Evolutionary conservation across 2,888 invertebrate genomes (phyloP).

Genomic region (Drosophila robusta): DNA sequence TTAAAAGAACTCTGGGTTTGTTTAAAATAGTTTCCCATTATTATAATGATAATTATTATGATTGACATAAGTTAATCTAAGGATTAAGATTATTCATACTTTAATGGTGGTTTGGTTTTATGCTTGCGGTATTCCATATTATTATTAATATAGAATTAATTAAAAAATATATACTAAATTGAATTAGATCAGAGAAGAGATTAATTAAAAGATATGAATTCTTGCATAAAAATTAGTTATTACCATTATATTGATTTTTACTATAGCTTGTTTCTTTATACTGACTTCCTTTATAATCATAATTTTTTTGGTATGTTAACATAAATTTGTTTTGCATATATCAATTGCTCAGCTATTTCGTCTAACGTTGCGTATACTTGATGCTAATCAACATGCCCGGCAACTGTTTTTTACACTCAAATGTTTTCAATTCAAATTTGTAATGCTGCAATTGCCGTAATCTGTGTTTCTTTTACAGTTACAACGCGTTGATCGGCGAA

Average conservation of each 20-base stretch:
- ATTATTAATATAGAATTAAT: too few relatives aligned
- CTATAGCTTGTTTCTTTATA: not conserved
- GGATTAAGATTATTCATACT: too few relatives aligned
- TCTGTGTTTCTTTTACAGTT: conserved; percentile 42
- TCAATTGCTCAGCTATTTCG: not conserved
- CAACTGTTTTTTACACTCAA: conserved; percentile 1
- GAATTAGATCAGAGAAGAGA: too few relatives aligned
- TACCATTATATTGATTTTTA: too few relatives aligned
- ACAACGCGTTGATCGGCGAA: conserved; percentile 15
- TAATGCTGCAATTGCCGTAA: conserved; percentile 49
- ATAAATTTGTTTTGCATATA: not conserved
- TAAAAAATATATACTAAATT: too few relatives aligned
- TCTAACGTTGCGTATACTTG: not conserved
- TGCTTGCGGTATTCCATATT: not conserved
- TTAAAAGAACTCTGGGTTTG: too few relatives aligned
- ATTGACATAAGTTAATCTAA: too few relatives aligned
- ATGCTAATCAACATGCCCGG: conserved; percentile 18
- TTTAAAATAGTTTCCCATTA: too few relatives aligned
- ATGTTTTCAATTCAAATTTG: conserved; percentile 36
- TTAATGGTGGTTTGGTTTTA: too few relatives aligned
- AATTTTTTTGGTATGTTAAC: not conserved
- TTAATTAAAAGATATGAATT: too few relatives aligned
- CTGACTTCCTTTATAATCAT: not conserved
- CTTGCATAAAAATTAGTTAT: too few relatives aligned
- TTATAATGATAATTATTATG: too few relatives aligned